phyloP scores from a whole-genome alignment of 2,888 invertebrate genomes.

The Germaria angustata region DNA sequence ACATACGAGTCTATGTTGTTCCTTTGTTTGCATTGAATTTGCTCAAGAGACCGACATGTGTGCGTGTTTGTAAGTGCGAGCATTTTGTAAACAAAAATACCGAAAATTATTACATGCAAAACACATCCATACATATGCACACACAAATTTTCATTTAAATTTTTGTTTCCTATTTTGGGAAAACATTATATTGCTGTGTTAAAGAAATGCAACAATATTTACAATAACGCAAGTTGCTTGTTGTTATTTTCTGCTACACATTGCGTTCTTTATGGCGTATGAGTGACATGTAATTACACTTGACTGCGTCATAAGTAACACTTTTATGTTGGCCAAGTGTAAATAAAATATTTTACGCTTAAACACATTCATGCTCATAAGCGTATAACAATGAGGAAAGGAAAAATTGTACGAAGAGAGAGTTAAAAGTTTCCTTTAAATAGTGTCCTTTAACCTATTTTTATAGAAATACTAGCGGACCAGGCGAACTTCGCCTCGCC shows the following conservation, averaged over 20 bases:
- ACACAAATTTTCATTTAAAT: not conserved
- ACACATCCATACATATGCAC: not conserved
- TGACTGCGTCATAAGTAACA: conserved; percentile 64
- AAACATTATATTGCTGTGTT: conserved; percentile 44
- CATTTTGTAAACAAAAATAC: conserved; percentile 46
- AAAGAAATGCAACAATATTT: conserved; percentile 8
- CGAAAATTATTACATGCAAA: conserved; percentile 50
- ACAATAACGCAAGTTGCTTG: conserved; percentile 25
- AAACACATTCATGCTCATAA: conserved; percentile 50
- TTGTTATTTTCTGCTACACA: conserved; percentile 41
- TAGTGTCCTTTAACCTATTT: no score
- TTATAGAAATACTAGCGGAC: no score
- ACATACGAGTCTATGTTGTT: not conserved
- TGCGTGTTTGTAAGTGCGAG: conserved; percentile 4
- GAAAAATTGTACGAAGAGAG: not conserved
- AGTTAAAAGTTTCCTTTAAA: not conserved
- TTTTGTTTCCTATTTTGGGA: conserved; percentile 22
- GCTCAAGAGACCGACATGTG: not conserved
- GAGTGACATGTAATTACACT: conserved; percentile 69
- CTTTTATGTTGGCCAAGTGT: conserved; percentile 66
- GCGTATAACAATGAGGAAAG: not conserved
- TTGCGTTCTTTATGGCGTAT: conserved; percentile 65
- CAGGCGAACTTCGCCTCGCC: no score
- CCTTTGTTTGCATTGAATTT: not conserved
- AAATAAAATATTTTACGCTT: conserved; percentile 53